Conservation (phyloP, 2,888 invertebrate genomes). For the Lymantria monacha region DNA sequence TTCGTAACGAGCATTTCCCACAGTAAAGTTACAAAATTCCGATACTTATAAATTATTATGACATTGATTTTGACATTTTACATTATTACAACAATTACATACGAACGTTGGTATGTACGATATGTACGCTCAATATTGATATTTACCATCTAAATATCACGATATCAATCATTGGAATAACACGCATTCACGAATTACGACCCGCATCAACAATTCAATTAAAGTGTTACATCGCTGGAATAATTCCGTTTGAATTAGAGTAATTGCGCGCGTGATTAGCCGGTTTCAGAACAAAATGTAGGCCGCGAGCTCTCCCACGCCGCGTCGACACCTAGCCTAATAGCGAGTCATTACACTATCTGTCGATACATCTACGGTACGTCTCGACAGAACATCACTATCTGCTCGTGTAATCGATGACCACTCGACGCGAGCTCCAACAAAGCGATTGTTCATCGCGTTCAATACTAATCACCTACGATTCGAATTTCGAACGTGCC, state of each 20-base stretch:
- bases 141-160: constrained; percentile 47
- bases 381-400: constrained; percentile 59
- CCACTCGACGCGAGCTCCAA: constrained; percentile 50
- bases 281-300: constrained; percentile 59
- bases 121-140: constrained; percentile 31
- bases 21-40: constrained; percentile 23
- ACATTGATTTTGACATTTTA: constrained; percentile 33
- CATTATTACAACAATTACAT: constrained; percentile 31
- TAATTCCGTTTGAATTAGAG: constrained; percentile 75
- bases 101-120: constrained; percentile 16
- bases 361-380: constrained; percentile 65
- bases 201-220: constrained; percentile 70
- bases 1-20: constrained; percentile 33
- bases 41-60: constrained; percentile 33
- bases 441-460: constrained; percentile 64
- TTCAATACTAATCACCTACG: constrained; percentile 53
- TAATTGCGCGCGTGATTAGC: constrained; percentile 74
- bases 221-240: constrained; percentile 67
- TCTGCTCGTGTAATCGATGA: constrained; percentile 59
- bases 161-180: constrained; percentile 48
- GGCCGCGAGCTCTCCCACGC: constrained; percentile 74
- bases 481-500: constrained; percentile 30
- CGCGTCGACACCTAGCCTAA: constrained; percentile 73
- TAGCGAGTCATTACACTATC: constrained; percentile 75
- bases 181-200: constrained; percentile 43